Percentiles rank a stretch among this genome's conserved stretches.
These are phyloP conservation scores for Thera britannica DNA, from an alignment of 2,888 invertebrate species.

Conservation along the genomic window DNA sequence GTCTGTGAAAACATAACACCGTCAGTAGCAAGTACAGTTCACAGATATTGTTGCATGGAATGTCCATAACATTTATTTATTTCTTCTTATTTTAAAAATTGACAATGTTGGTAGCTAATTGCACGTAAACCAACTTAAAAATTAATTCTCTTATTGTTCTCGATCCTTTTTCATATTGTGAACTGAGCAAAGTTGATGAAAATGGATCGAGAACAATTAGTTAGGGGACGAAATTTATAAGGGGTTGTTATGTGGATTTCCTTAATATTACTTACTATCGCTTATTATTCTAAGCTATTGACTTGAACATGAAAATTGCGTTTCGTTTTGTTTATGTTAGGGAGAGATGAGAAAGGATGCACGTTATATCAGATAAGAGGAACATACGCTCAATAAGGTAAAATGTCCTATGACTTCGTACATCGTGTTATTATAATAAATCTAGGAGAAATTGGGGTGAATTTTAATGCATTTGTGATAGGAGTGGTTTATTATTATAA, in stretches of 20 bases:
- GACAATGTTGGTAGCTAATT: too few species aligned
- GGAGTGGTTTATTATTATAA: slow-evolving; percentile 41
- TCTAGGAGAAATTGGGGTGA: slow-evolving; percentile 64
- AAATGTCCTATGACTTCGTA: slow-evolving; percentile 60
- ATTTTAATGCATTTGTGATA: slow-evolving; percentile 58
- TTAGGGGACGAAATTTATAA: slow-evolving; percentile 51
- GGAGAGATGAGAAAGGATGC: slow-evolving; percentile 61
- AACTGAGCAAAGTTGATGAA: slow-evolving; percentile 15
- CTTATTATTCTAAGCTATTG: slow-evolving; percentile 84
- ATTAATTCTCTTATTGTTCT: too few species aligned
- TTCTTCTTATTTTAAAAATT: too few species aligned
- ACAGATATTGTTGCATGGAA: too few species aligned
- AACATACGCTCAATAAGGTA: slow-evolving; percentile 62
- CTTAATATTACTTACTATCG: slow-evolving; percentile 80
- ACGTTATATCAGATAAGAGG: slow-evolving; percentile 68
- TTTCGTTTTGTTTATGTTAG: slow-evolving; percentile 78
- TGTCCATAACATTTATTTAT: too few species aligned
- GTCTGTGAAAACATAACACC: too few species aligned
- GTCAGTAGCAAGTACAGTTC: too few species aligned
- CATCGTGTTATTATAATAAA: slow-evolving; percentile 68
- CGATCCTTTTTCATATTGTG: too few species aligned
- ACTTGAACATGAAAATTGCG: slow-evolving; percentile 82
- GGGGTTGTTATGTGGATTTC: slow-evolving; percentile 71
- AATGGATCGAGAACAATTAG: slow-evolving; percentile 47
- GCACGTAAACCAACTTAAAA: too few species aligned